phyloP scores from a whole-genome alignment of 2,888 invertebrate genomes.

The Drosophila yooni region DNA sequence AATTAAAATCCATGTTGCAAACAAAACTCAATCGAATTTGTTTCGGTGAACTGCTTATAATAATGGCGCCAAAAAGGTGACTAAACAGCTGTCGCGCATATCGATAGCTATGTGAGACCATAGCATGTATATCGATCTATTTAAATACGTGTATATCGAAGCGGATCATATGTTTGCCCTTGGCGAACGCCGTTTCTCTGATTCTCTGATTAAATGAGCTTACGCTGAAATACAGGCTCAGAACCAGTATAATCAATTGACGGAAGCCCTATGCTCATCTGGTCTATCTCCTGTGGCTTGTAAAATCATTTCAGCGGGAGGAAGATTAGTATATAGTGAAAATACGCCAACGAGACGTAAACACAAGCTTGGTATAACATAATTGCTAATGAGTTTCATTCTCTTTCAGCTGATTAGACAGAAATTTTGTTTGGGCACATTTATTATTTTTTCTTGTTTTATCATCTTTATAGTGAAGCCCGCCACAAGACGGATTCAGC shows the following conservation, averaged over 20 bases:
- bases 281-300: neutral
- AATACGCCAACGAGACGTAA: neutral
- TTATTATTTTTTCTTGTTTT: neutral
- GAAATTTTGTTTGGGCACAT: neutral
- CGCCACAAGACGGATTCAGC: neutral
- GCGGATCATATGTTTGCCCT: neutral
- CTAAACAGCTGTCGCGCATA: slow-evolving; percentile 37
- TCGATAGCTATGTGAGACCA: slow-evolving; percentile 18
- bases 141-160: neutral
- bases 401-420: neutral
- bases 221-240: neutral
- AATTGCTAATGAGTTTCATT: neutral
- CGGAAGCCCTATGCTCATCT: neutral
- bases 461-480: neutral
- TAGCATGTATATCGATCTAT: neutral
- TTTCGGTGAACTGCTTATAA: neutral
- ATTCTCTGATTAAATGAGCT: neutral
- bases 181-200: neutral
- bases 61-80: slow-evolving; percentile 45
- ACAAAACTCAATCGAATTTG: neutral
- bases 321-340: neutral
- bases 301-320: neutral
- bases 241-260: neutral
- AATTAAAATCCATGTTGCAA: slow-evolving; percentile 74
- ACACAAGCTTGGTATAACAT: neutral